phyloP scores from a whole-genome alignment of 53 echinoderm and acorn worm species.

The Pentamera pediparva region DNA sequence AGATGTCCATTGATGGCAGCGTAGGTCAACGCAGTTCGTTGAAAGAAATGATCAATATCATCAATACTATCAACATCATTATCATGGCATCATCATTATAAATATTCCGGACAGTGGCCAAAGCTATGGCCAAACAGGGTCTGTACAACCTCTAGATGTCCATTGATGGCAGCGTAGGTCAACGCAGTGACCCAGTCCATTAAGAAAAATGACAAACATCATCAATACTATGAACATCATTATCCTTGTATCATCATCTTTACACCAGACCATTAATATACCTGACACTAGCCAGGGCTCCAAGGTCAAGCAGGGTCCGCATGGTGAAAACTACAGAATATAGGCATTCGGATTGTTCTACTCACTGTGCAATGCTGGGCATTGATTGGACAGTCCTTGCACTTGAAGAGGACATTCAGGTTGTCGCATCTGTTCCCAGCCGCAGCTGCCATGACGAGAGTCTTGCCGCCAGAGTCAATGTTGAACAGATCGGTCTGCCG shows the following conservation, averaged over 20 bases:
- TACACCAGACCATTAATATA: too few species aligned
- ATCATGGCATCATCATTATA: too few species aligned
- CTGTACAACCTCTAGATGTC: constrained; percentile 68
- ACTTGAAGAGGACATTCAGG: constrained; percentile 63
- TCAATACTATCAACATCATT: too few species aligned
- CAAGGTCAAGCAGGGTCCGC: not conserved
- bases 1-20: constrained; percentile 62
- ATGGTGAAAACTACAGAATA: not conserved
- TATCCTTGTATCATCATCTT: too few species aligned
- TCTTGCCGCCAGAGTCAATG: constrained; percentile 66
- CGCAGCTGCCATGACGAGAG: constrained; percentile 82
- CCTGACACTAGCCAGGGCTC: constrained; percentile 39
- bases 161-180: constrained; percentile 57
- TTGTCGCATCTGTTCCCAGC: constrained; percentile 85
- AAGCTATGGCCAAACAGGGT: constrained; percentile 60
- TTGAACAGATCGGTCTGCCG: constrained; percentile 57
- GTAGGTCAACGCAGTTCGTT: constrained; percentile 64
- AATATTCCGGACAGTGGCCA: constrained; percentile 52
- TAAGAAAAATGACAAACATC: constrained; percentile 2
- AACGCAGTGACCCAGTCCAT: constrained; percentile 83
- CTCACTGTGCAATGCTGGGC: constrained; percentile 82
- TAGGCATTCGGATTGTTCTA: too few species aligned
- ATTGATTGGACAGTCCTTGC: constrained; percentile 69
- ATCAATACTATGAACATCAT: too few species aligned
- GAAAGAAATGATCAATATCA: not conserved